Base-by-base conservation (phyloP, 1,140 invertebrate species). In the Zaprionus ghesquierei region DNA sequence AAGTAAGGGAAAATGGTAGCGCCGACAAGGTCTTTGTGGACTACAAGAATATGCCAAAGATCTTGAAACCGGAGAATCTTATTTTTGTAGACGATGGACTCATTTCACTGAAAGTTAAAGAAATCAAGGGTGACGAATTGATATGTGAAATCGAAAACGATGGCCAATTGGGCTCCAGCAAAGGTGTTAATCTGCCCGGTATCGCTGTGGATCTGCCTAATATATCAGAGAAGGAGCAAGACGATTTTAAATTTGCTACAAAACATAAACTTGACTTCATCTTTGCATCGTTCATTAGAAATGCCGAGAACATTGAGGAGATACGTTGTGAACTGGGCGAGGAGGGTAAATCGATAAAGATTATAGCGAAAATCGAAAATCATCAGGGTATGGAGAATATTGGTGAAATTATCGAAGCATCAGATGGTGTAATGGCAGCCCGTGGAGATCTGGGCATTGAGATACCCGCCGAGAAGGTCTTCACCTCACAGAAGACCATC, bases 331-430 rank as follows among this genome's bases (percentile, higher is more conserved):
- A 51, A 5, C 44, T 64, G 2, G 68, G 68, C 0, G 53, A 97
- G 54, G 95, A 97, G 90, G 98, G 98, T 5, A 98, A 98, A 91
- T 94, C 97, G 66, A 98, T 99, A 64, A 94, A 96, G 84, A 96
- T 99, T 69, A 98, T 99, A 84, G 97, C 98, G 41, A 99, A 99
- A 93, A 98, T 99, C 79, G 98, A 99, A 92, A 98, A 98, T 91
- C 97, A 98, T 78, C 97, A 98, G 93, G 98, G 98, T 18, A 96
- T 98, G 93, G 94, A 95, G 61, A 98, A 98, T 91, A 94, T 99
- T 38, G 96, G 98, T 92, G 96, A 97, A 84, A 99, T 99, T 77
- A 97, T 99, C 74, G 94, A 95, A 62, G 97, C 94, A 8, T 96
- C 96, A 5, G 98, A 99, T 92, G 98, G 98, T 81, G 97, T 99